Evolutionary conservation across 1,140 invertebrate genomes (phyloP).

Genomic region (Cheumatopsyche charites): DNA sequence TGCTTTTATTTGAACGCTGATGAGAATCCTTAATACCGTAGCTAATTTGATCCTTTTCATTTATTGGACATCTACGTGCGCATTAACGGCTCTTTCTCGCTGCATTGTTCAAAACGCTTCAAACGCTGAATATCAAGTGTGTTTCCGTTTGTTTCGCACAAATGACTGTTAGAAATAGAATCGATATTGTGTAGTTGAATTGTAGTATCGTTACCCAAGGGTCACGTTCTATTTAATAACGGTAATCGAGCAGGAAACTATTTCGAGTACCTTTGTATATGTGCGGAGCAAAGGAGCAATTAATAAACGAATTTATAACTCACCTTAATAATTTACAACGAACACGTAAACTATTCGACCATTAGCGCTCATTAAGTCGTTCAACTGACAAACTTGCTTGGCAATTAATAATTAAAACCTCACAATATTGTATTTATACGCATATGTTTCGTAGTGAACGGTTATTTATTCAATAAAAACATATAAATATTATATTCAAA

Average conservation of each 20-base stretch:
- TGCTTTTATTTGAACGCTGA: constrained; percentile 28
- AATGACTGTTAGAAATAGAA: background rate
- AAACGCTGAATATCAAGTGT: too few relatives aligned
- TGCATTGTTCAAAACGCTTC: too few relatives aligned
- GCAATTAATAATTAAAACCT: too few relatives aligned
- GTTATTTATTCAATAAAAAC: too few relatives aligned
- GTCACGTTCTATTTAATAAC: constrained; percentile 22
- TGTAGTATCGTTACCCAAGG: background rate
- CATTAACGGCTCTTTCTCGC: too few relatives aligned
- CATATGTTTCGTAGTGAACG: too few relatives aligned
- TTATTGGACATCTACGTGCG: too few relatives aligned
- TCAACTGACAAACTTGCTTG: constrained; percentile 3
- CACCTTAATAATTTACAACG: constrained; percentile 8
- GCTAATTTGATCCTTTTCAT: background rate
- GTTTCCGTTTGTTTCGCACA: too few relatives aligned
- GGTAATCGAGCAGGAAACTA: constrained; percentile 21
- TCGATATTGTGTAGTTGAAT: background rate
- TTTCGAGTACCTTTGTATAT: constrained; percentile 2
- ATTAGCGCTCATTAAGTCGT: constrained; percentile 15
- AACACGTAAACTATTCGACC: constrained; percentile 7
- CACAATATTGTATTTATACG: too few relatives aligned
- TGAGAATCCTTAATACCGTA: constrained; percentile 28
- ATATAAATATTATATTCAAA: too few relatives aligned
- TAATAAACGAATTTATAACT: constrained; percentile 22
- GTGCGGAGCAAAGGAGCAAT: constrained; percentile 15